A percentile compares a stretch with the other conserved stretches of the same genome.
phyloP scores from a whole-genome alignment of 2,888 invertebrate genomes.

The Hololepta plana region DNA sequence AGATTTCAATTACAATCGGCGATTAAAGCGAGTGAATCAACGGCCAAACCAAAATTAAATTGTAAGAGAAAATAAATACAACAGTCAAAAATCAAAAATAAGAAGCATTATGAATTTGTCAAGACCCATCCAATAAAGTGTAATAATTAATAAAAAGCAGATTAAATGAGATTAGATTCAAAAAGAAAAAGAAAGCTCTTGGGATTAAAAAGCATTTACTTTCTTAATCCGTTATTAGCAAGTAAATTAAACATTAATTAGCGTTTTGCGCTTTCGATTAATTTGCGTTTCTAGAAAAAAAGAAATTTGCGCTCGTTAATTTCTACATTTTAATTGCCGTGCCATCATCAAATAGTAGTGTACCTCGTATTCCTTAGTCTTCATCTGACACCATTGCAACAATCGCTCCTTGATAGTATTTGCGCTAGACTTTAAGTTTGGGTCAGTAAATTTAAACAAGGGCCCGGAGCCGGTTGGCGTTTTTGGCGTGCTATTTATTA shows the following conservation, averaged over 20 bases:
- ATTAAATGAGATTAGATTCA: too few species aligned
- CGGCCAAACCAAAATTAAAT: conserved; percentile 3
- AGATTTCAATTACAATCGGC: conserved; percentile 1
- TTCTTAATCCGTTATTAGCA: too few species aligned
- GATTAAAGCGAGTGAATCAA: conserved; percentile 3
- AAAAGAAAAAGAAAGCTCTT: too few species aligned
- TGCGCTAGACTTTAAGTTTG: conserved; percentile 77
- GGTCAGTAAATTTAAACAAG: conserved; percentile 82
- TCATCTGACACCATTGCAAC: conserved; percentile 92
- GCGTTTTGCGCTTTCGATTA: too few species aligned
- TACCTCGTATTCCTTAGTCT: conserved; percentile 97
- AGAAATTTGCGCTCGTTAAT: too few species aligned
- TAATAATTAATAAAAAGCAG: conserved; percentile 1
- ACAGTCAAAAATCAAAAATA: background rate
- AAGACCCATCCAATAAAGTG: conserved; percentile 1
- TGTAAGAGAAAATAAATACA: conserved; percentile 2
- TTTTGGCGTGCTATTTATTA: conserved; percentile 54
- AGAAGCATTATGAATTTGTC: conserved; percentile 1
- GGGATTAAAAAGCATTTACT: too few species aligned
- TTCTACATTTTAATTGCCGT: too few species aligned
- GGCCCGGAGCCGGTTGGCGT: conserved; percentile 49
- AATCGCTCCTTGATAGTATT: conserved; percentile 92
- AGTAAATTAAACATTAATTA: too few species aligned
- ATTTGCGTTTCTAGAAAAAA: too few species aligned
- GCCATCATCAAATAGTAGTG: too few species aligned